Conservation (phyloP, 2,113 vertebrate genomes). For the Charadrius vociferus region DNA sequence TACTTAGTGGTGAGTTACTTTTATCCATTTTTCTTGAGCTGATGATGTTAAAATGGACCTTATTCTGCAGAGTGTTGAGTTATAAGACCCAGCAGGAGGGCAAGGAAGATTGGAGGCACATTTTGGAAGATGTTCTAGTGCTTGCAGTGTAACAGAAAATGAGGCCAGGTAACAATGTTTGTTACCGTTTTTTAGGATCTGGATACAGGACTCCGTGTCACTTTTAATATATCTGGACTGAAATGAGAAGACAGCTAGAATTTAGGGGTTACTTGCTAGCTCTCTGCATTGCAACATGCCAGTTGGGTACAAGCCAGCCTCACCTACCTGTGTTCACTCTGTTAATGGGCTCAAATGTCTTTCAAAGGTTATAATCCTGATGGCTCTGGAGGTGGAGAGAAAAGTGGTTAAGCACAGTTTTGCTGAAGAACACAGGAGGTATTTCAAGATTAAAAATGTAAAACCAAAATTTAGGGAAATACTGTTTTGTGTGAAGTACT, state of each 20-base stretch:
- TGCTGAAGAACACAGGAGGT: background rate
- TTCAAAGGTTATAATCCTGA: background rate
- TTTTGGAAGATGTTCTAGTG: background rate
- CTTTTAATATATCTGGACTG: background rate
- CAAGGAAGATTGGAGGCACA: accelerated
- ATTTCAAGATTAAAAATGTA: background rate
- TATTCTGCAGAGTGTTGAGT: background rate
- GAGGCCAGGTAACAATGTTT: background rate
- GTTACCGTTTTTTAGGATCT: background rate
- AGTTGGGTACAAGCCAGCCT: background rate
- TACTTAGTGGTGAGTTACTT: background rate
- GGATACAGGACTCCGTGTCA: background rate
- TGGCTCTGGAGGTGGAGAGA: background rate
- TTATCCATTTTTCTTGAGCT: background rate
- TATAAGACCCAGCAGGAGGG: background rate
- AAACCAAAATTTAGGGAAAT: background rate
- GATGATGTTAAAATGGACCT: background rate
- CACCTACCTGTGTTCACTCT: background rate
- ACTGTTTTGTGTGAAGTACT: background rate
- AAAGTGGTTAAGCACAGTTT: background rate
- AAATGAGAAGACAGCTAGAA: background rate
- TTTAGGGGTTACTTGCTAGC: background rate
- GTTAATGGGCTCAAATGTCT: background rate
- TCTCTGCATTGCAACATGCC: background rate
- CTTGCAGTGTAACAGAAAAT: background rate